Percentiles rank a stretch among this genome's conserved stretches.
Evolutionary conservation across 2,797 vertebrate species (phyloP).

Genomic region (Chromobotia macracanthus): DNA sequence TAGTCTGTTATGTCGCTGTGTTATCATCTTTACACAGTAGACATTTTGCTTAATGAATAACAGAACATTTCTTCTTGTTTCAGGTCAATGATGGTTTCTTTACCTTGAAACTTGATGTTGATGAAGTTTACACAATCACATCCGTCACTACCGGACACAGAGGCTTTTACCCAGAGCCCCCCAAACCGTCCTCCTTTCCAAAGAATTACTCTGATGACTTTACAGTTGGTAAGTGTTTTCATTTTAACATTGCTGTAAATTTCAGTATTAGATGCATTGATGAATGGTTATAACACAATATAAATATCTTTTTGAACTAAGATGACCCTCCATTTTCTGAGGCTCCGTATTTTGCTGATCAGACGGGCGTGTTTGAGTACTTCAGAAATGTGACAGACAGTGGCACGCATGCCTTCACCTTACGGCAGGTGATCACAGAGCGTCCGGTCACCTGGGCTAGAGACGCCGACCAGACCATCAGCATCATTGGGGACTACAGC

Average conservation of each 20-base stretch:
- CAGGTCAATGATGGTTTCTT: constrained; percentile 76
- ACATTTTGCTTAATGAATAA: too few relatives aligned
- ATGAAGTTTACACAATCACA: constrained; percentile 91
- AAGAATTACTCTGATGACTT: constrained; percentile 87
- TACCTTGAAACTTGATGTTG: constrained; percentile 78
- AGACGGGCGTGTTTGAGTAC: constrained; percentile 96
- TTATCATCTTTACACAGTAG: too few relatives aligned
- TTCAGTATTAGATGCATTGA: not conserved
- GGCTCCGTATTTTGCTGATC: constrained; percentile 92
- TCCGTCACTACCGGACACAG: constrained; percentile 83
- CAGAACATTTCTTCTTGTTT: not conserved
- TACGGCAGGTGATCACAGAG: constrained; percentile 89
- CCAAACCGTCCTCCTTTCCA: constrained; percentile 85
- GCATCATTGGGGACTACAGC: constrained; percentile 84
- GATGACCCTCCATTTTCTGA: constrained; percentile 88
- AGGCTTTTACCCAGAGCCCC: constrained; percentile 76
- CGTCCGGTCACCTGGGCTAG: constrained; percentile 87
- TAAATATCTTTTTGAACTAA: constrained; percentile 53
- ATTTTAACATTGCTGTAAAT: not conserved
- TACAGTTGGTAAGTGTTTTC: constrained; percentile 78
- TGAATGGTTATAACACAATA: not conserved
- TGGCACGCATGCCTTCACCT: constrained; percentile 84
- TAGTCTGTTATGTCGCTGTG: too few relatives aligned
- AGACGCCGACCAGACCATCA: constrained; percentile 89
- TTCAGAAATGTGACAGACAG: constrained; percentile 83